A percentile compares a stretch with the other conserved stretches of the same genome.
Evolutionary conservation across 1,140 invertebrate genomes (phyloP).

Genomic region (Palaemon carinicauda): DNA sequence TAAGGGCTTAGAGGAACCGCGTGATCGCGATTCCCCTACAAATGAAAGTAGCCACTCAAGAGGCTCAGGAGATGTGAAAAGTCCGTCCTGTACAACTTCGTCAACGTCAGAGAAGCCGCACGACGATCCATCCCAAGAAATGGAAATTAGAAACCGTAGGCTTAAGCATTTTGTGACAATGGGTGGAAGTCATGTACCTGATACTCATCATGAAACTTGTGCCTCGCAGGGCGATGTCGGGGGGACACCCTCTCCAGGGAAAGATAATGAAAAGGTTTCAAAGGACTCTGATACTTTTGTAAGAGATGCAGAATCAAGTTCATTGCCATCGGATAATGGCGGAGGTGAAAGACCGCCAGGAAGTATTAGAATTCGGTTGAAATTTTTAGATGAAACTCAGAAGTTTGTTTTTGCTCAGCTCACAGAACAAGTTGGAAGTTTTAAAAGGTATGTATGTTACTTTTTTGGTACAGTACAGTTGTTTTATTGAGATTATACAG

Average conservation of each 20-base stretch:
- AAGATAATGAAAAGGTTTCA: background rate
- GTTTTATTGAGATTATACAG: no score
- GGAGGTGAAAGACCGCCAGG: slow-evolving; percentile 60
- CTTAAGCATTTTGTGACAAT: slow-evolving; percentile 44
- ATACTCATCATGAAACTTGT: background rate
- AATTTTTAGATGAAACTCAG: slow-evolving; percentile 87
- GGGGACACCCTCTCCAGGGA: background rate
- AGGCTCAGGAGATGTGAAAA: background rate
- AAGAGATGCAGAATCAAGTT: background rate
- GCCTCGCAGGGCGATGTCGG: background rate
- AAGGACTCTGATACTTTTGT: background rate
- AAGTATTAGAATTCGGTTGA: slow-evolving; percentile 79
- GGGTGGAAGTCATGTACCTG: background rate
- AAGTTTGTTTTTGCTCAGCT: slow-evolving; percentile 80
- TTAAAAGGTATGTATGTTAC: slow-evolving; percentile 77
- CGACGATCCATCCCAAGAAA: background rate
- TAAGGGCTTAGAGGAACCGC: no score
- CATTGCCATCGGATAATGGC: background rate
- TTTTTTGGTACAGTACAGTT: background rate
- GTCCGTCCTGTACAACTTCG: background rate
- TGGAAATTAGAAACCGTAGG: slow-evolving; percentile 28
- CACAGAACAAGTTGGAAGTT: slow-evolving; percentile 81
- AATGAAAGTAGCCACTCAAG: no score
- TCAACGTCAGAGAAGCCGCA: background rate
- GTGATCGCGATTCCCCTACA: background rate